Percentiles rank a stretch among this genome's conserved stretches.
Evolutionary conservation across 2,113 vertebrate genomes (phyloP).

Genomic region (Polypterus bichir): DNA sequence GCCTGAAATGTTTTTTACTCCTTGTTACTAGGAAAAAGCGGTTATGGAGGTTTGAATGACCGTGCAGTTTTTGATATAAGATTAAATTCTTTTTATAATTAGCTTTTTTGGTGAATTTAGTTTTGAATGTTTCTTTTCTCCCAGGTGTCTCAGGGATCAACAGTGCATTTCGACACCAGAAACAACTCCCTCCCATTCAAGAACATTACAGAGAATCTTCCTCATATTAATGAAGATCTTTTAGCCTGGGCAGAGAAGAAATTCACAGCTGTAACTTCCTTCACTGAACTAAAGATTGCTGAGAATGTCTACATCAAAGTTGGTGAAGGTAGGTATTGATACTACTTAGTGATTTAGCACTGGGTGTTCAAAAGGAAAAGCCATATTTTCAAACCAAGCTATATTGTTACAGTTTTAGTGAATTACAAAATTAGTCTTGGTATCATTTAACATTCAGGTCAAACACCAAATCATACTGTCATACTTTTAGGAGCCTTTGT

Average conservation of each 20-base stretch:
- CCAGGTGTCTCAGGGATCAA: constrained; percentile 71
- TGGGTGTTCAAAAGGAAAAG: no score
- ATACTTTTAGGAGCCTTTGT: no score
- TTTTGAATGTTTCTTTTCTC: constrained; percentile 27
- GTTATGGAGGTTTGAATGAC: no score
- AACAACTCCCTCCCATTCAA: constrained; percentile 63
- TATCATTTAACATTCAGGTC: no score
- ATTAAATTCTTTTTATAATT: background rate
- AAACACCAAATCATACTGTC: no score
- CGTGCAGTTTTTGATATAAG: background rate
- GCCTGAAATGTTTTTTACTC: no score
- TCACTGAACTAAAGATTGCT: constrained; percentile 83
- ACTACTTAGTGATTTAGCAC: no score
- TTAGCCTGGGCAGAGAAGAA: constrained; percentile 74
- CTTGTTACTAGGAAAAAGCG: no score
- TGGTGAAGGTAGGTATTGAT: constrained; percentile 72
- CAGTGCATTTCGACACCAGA: constrained; percentile 58
- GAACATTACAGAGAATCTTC: constrained; percentile 53
- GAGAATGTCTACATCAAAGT: constrained; percentile 91
- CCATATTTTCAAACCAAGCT: no score
- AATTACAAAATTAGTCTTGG: no score
- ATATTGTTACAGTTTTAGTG: no score
- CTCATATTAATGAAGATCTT: constrained; percentile 73
- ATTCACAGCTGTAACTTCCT: constrained; percentile 85
- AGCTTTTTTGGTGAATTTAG: no score